phyloP scores from a whole-genome alignment of 2,888 invertebrate genomes.

The Autographa pulchrina region DNA sequence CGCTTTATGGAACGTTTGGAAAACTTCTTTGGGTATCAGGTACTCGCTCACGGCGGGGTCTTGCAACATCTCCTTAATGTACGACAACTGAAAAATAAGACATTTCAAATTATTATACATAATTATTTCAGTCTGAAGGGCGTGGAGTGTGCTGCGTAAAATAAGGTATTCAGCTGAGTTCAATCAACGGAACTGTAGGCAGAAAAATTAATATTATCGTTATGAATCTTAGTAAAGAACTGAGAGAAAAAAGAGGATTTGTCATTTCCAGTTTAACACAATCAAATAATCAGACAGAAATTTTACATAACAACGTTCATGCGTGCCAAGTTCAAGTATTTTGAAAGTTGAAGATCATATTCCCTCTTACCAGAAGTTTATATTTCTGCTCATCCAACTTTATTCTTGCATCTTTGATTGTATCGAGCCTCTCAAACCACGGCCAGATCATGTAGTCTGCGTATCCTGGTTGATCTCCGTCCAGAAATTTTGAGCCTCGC shows the following conservation, averaged over 20 bases:
- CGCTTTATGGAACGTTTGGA: slow-evolving; percentile 86
- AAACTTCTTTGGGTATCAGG: slow-evolving; percentile 88
- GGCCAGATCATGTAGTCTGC: slow-evolving; percentile 96
- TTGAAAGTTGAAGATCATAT: neutral
- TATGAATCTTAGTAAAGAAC: too few species aligned
- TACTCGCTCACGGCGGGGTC: slow-evolving; percentile 91
- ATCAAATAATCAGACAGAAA: too few species aligned
- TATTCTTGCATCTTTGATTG: slow-evolving; percentile 82
- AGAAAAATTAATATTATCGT: too few species aligned
- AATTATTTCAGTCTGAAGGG: too few species aligned
- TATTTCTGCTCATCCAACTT: slow-evolving; percentile 88
- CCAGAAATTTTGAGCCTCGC: slow-evolving; percentile 90
- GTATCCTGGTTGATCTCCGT: slow-evolving; percentile 92
- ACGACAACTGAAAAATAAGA: slow-evolving; percentile 87
- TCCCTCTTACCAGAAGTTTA: slow-evolving; percentile 75
- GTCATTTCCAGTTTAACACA: too few species aligned
- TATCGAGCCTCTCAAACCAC: slow-evolving; percentile 92
- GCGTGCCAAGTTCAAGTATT: too few species aligned
- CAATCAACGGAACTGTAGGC: neutral
- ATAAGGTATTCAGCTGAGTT: neutral
- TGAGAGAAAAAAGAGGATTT: too few species aligned
- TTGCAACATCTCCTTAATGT: slow-evolving; percentile 90
- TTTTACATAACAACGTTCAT: too few species aligned
- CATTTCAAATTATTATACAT: neutral
- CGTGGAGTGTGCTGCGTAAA: too few species aligned